These are phyloP conservation scores for Thryonomys swinderianus DNA, from an alignment of 2,113 vertebrate genomes.

Conservation along the genomic window DNA sequence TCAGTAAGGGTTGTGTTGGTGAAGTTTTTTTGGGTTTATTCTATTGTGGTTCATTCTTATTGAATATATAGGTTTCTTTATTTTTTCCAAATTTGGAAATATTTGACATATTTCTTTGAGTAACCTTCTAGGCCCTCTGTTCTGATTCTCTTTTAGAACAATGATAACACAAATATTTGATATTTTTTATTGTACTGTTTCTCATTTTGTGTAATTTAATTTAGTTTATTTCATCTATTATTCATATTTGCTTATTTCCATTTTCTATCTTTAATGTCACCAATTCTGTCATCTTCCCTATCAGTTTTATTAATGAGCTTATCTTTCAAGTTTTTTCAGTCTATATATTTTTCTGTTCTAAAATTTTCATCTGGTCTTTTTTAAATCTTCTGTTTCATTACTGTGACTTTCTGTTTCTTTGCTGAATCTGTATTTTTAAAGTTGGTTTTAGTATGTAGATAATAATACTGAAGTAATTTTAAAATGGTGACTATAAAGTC, in stretches of 20 bases:
- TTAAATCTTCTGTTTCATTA: neutral
- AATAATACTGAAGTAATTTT: neutral
- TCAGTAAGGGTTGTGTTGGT: neutral
- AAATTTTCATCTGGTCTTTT: neutral
- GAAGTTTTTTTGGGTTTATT: neutral
- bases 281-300: neutral
- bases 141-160: neutral
- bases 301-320: neutral
- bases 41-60: neutral
- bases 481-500: neutral
- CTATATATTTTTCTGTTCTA: neutral
- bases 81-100: slow-evolving; percentile 18
- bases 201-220: neutral
- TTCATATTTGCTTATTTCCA: neutral
- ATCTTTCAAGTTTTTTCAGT: neutral
- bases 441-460: neutral
- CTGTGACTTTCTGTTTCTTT: neutral
- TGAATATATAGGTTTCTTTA: neutral
- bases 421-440: neutral
- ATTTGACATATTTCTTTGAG: neutral
- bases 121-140: neutral
- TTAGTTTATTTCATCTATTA: neutral
- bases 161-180: neutral
- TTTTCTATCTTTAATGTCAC: slow-evolving; percentile 27
- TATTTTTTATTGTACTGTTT: neutral